Conservation (phyloP, 2,888 invertebrate genomes). For the Brenthis hecate region DNA sequence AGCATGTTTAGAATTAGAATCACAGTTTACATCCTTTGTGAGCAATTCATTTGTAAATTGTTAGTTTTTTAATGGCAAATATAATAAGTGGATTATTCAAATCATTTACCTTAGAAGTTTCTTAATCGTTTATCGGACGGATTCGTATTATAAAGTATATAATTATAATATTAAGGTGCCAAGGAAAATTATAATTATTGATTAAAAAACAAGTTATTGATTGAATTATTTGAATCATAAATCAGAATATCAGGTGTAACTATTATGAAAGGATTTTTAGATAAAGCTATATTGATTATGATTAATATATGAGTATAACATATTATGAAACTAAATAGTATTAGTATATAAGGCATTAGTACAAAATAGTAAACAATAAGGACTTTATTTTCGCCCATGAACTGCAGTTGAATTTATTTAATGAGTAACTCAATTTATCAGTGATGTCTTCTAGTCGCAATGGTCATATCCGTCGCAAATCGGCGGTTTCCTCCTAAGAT, state of each 20-base stretch:
- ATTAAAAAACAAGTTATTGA: not conserved
- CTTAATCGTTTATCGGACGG: not conserved
- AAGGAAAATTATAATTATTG: not conserved
- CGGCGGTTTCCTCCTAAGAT: constrained; percentile 69
- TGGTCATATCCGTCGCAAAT: constrained; percentile 80
- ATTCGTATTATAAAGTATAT: not conserved
- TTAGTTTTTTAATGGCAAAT: not conserved
- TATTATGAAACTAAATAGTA: too few relatives aligned
- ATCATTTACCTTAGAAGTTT: too few relatives aligned
- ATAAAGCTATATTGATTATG: too few relatives aligned
- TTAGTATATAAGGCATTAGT: too few relatives aligned
- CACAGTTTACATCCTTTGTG: constrained; percentile 37
- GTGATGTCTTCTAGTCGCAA: constrained; percentile 67
- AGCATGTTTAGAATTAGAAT: constrained; percentile 52
- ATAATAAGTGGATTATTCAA: not conserved
- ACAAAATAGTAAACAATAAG: too few relatives aligned
- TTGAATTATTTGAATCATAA: too few relatives aligned
- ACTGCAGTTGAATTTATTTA: constrained; percentile 34
- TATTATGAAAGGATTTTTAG: too few relatives aligned
- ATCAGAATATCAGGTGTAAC: too few relatives aligned
- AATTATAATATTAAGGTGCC: not conserved
- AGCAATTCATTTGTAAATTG: constrained; percentile 19
- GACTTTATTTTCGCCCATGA: constrained; percentile 16
- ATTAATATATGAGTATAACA: too few relatives aligned
- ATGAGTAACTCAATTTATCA: constrained; percentile 40